Evolutionary conservation across 2,888 invertebrate species (phyloP), one percentile per base, ranked within the genome.

Genomic region (Lasioglossum calceatum): DNA sequence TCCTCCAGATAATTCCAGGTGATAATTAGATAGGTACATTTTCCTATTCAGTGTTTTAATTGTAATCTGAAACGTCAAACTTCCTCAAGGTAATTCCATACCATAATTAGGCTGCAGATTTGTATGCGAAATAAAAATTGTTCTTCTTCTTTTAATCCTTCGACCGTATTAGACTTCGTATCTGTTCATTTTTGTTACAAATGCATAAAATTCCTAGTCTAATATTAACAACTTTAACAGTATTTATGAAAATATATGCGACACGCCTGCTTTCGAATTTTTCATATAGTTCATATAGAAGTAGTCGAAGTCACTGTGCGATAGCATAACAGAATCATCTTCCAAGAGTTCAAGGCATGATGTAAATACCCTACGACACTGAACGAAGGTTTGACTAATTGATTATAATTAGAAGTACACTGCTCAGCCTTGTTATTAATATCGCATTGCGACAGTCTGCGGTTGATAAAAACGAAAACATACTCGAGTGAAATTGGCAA

Each of bases 401-500:
- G 39, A 10, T 4, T 70, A 70, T 39, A 70, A 50, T 27, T 32
- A 19, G 74, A 32, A 54, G 36, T 36, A 36, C 14, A 7, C 14
- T 39, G 32, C 54, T 36, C 47, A 23, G 23, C 36, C 7, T 10
- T 5, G 74, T 14, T 74, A 74, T 54, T 74, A 74, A 36, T 54
- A 54, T 54, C 23, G 10, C 36, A 3, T 23, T 27, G 36, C 54
- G 54, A 54, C 47, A 47, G 32, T 27, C 12, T 23, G 16, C 44
- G 0, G 36, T 23, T 47, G 36, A 67, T 44, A 67, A 5, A 67
- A 47, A 7, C 7, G 32, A 23, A 47, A 47, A 50, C 27, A 32
- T 14, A 64, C 64, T 64, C 64, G 64, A 14, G 32, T 32, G 64
- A 32, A 32, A 27, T 54, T 74, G 54, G 74, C 74, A 74, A 54